Evolutionary conservation across 2,797 vertebrate species (phyloP).

Genomic region (Discoglossus pictus): DNA sequence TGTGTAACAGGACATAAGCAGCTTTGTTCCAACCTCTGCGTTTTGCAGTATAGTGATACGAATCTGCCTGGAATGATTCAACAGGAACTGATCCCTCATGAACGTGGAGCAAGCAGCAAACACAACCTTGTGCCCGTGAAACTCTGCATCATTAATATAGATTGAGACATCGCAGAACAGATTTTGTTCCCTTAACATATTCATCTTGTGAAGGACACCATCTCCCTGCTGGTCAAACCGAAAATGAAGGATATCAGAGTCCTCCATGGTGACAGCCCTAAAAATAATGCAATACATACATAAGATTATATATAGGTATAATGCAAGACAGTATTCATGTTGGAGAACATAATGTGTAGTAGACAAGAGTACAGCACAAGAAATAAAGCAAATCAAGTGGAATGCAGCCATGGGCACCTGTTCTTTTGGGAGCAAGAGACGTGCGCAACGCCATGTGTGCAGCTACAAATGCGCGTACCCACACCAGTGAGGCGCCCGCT

Average conservation of each 20-base stretch:
- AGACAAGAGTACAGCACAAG: too few species aligned
- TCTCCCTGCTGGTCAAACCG: constrained; percentile 93
- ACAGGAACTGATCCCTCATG: constrained; percentile 94
- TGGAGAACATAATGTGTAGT: too few species aligned
- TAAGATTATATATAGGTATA: too few species aligned
- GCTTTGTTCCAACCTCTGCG: constrained; percentile 87
- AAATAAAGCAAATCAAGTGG: too few species aligned
- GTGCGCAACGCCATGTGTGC: too few species aligned
- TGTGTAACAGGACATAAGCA: constrained; percentile 93
- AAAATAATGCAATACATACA: constrained; percentile 41
- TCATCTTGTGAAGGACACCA: constrained; percentile 95
- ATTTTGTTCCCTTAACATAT: constrained; percentile 87
- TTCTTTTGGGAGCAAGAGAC: too few species aligned
- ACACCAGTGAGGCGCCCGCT: too few species aligned
- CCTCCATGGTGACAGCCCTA: constrained; percentile 77
- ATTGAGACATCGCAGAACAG: constrained; percentile 96
- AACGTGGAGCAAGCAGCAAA: constrained; percentile 96
- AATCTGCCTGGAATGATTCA: constrained; percentile 88
- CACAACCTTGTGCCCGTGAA: constrained; percentile 94
- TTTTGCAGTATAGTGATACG: constrained; percentile 93
- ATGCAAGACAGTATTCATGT: too few species aligned
- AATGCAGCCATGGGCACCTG: too few species aligned
- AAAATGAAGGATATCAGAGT: constrained; percentile 93
- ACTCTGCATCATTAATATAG: constrained; percentile 91
- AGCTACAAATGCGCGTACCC: too few species aligned